Evolutionary conservation across 2,113 vertebrate species (phyloP).

Genomic region (Centropristis striata): DNA sequence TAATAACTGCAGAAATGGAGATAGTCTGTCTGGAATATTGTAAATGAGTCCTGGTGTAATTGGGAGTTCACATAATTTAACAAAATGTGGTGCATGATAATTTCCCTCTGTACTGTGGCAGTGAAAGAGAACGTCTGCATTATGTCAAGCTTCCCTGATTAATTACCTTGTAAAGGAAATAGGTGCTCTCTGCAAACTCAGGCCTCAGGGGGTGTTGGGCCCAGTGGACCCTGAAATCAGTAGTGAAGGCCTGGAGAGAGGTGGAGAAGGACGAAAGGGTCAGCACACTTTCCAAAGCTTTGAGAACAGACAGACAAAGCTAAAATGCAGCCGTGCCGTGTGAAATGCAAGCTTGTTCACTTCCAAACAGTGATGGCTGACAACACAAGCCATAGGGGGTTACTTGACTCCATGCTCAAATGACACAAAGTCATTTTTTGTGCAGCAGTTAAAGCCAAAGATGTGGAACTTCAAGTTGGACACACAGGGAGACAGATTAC

Average conservation of each 20-base stretch:
- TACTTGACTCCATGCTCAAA: neutral
- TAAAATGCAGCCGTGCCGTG: neutral
- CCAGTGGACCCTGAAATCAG: constrained; percentile 99
- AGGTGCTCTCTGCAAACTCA: constrained; percentile 99
- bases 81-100: neutral
- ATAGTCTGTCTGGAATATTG: constrained; percentile 1
- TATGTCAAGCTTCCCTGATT: constrained; percentile 21
- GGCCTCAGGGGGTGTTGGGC: constrained; percentile 97
- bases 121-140: constrained; percentile 22
- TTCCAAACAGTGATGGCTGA: constrained; percentile 3
- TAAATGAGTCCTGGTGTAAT: neutral
- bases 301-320: constrained; percentile 3
- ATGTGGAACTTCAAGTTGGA: neutral
- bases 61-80: neutral
- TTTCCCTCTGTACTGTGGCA: neutral
- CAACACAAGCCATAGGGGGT: neutral
- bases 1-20: neutral
- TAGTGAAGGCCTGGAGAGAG: constrained; percentile 96
- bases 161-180: constrained; percentile 98
- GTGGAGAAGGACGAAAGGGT: constrained; percentile 50
- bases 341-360: constrained; percentile 16
- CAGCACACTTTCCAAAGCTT: constrained; percentile 5
- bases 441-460: neutral
- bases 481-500: constrained; percentile 76
- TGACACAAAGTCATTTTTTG: neutral